These are phyloP conservation scores for Luffia ferchaultella DNA, from an alignment of 2,888 invertebrate species.

Conservation along the genomic window DNA sequence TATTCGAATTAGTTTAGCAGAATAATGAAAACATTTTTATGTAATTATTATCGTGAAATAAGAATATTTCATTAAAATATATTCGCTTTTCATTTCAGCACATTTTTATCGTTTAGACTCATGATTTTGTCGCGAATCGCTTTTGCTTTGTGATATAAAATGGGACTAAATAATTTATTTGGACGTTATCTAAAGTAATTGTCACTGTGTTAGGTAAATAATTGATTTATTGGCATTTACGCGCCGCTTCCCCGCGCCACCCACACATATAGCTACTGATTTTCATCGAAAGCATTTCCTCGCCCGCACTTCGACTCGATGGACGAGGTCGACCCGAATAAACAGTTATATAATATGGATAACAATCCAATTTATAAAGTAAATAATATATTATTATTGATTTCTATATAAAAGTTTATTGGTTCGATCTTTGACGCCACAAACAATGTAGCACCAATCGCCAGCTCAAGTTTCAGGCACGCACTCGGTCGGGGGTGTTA, in stretches of 20 bases:
- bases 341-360: neutral
- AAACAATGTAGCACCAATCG: constrained; percentile 46
- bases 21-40: too few relatives aligned
- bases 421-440: constrained; percentile 6
- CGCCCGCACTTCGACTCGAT: neutral
- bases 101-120: too few relatives aligned
- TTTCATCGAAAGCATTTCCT: neutral
- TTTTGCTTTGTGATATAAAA: too few relatives aligned
- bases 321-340: neutral
- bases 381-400: neutral
- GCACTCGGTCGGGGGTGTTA: neutral
- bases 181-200: neutral
- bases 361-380: neutral
- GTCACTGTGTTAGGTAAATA: neutral
- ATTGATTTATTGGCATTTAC: neutral
- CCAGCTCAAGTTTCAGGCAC: constrained; percentile 25
- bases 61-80: too few relatives aligned
- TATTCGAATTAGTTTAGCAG: too few relatives aligned
- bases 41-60: too few relatives aligned
- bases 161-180: neutral
- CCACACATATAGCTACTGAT: neutral
- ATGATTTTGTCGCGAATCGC: too few relatives aligned
- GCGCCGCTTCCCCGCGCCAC: neutral
- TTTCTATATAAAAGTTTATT: neutral
- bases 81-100: too few relatives aligned